Evolutionary conservation across 2,888 invertebrate genomes (phyloP), one percentile per base, ranked within the genome.

Genomic region (Sminthurinus aureus): DNA sequence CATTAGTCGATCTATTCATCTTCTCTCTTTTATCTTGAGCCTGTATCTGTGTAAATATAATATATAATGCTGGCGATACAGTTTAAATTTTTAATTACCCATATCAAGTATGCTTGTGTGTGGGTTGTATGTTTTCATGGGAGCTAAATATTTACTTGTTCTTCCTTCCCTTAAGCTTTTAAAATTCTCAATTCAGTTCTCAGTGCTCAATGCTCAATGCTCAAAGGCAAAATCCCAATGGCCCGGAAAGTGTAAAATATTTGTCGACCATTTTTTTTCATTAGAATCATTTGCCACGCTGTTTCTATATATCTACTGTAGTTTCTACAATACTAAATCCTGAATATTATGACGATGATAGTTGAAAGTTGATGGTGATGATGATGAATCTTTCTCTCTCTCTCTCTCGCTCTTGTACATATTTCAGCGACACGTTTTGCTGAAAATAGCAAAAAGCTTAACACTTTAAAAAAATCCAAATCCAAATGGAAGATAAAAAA

Each of bases 211-310:
- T 74, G 38, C 26, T 73, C 81, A 38, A 38, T 38, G 38, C 38
- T 38, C 38, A 1, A 38, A 4, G 38, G 76, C 50, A 84, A 81
- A 84, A 84, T 84, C 66, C 81, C 81, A 78, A 84, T 69, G 71
- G 77, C n/a, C 82, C 77, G 82, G 82, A 83, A 84, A 84, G 84
- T 84, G 84, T 84, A 81, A 84, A 84, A 84, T 80, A 69, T 84
- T 77, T 77, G 81, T 77, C 52, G 64, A 66, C 64, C 22, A 26
- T 24, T 15, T 26, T 66, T 50, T 69, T 58, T 69, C 81, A 74
- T 81, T 81, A 81, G 20, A 26, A 81, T 38, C 81, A 81, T 81
- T 81, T 73, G 81, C 51, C 74, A 81, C 74, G 81, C 58, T 81
- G 81, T 64, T 81, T 74, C 51, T 73, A 74, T 9, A 58, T 69